Base-by-base conservation (phyloP, 2,797 vertebrate genomes). In the Rhynchonycteris naso region DNA sequence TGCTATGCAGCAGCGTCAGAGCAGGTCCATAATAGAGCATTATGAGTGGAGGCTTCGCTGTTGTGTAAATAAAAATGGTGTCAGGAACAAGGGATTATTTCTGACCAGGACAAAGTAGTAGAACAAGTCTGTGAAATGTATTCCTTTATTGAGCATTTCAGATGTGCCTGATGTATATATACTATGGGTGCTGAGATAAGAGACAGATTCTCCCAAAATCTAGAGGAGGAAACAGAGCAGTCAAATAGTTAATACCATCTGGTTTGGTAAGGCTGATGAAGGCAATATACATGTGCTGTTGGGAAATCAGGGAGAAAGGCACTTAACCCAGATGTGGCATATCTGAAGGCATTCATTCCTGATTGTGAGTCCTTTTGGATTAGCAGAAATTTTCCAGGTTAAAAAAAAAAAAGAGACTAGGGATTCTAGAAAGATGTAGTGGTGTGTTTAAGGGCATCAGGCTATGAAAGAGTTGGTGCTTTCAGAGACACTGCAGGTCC, bases 1-100 rank as follows among this genome's bases (percentile, higher is more conserved):
- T 76, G 81, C 78, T 90, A 56, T 26, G 33, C 90, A 71, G 79
- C 94, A 93, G 82, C 52, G n/a, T 93, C 56, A 12, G 19, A 89
- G 90, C 28, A 88, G 85, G 91, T 87, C 72, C 79, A 85, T 71
- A 96, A 65, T n/a, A 58, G 56, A 69, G 59, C 68, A 58, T 94
- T 91, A 59, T 81, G 82, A 81, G 14, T 47, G 4, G 50, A 74
- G 30, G 28, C 15, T 63, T 87, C 89, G 69, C 90, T 0, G 1
- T 69, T 92, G 85, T 93, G 58, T 71, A 83, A 90, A 89, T 91
- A 92, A 91, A 93, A 97, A 95, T 78, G 68, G 82, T 91, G 16
- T 24, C 33, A 21, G 33, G 22, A 52, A 66, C 38, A 81, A 80
- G 52, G 91, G 19, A 75, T 74, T 56, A 52, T 91, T 94, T 94